Base-by-base conservation (phyloP, 2,113 vertebrate species). In the Cathartes aura region DNA sequence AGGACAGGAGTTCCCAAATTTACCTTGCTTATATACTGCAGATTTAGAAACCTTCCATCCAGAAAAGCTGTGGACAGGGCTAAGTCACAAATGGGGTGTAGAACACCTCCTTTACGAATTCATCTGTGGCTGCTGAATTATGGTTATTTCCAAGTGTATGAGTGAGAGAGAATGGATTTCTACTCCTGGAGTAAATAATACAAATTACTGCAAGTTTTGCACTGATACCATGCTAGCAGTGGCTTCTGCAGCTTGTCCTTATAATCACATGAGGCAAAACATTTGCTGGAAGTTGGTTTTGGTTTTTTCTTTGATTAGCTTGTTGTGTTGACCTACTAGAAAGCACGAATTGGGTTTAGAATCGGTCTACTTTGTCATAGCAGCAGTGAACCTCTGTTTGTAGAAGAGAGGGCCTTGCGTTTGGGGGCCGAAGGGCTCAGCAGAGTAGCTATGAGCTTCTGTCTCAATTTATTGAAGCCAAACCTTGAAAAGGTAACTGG, bases 311-410 rank as follows among this genome's bases (percentile, higher is more conserved):
- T 36, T 6, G 3, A 52, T 67, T 20, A 40, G 53, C 15, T 86
- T 30, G 11, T 47, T 30, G 62, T 52, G 43, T n/a, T 94, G 82
- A 42, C 30, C 52, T 40, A 53, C 11, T 42, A 43, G 38, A 80
- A 68, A 81, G 45, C 30, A 34, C 6, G 36, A 48, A 29, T 2
- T 36, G 4, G 18, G 36, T 40, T 42, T 82, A 43, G 62, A 52
- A 64, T 60, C 40, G 5, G 29, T 30, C 42, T 19, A 0, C 24
- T 32, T 8, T 34, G 52, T 15, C 29, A 9, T 1, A 63, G 56
- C 79, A 92, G 43, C 60, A 42, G 52, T 15, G 21, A 73, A n/a
- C 36, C 16, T 68, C 40, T 59, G 27, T 50, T 11, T 78, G 58
- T 27, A 50, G 42, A 52, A 64, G 42, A 62, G 17, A 73, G 11